A percentile compares a stretch with the other conserved stretches of the same genome.
phyloP scores from a whole-genome alignment of 1,140 invertebrate genomes.

The Propsilocerus akamusi region DNA sequence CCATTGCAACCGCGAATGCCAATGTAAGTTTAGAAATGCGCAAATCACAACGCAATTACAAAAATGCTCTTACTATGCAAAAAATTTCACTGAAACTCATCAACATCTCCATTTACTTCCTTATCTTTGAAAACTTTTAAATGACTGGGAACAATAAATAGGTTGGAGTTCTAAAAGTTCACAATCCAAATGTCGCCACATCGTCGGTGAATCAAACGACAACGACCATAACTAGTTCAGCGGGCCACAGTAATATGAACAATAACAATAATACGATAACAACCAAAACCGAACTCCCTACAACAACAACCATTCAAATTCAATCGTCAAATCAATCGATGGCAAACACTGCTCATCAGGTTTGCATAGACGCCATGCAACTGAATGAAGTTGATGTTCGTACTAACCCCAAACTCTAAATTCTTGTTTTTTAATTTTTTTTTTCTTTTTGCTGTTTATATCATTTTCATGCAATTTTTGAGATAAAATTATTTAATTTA shows the following conservation, averaged over 20 bases:
- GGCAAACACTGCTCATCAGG: slow-evolving; percentile 36
- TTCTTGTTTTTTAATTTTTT: background rate
- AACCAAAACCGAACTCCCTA: slow-evolving; percentile 21
- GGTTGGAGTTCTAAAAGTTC: slow-evolving; percentile 44
- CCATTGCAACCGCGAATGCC: slow-evolving; percentile 25
- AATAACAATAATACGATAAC: slow-evolving; percentile 20
- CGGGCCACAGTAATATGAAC: slow-evolving; percentile 10
- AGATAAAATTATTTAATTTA: slow-evolving; percentile 8
- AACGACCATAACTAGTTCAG: slow-evolving; percentile 15
- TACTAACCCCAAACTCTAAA: slow-evolving; percentile 16
- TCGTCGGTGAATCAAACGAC: slow-evolving; percentile 23
- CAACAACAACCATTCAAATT: slow-evolving; percentile 23
- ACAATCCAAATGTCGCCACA: slow-evolving; percentile 26
- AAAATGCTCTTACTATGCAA: too few species aligned
- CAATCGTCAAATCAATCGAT: slow-evolving; percentile 31
- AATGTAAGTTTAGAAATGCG: slow-evolving; percentile 15
- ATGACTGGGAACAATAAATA: slow-evolving; percentile 26
- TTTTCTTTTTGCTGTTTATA: slow-evolving; percentile 6
- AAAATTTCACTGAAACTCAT: too few species aligned
- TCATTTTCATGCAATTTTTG: slow-evolving; percentile 8
- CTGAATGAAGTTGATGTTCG: slow-evolving; percentile 47
- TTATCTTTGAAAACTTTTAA: too few species aligned
- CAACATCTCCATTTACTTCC: too few species aligned
- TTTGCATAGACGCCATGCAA: slow-evolving; percentile 50
- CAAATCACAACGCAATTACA: too few species aligned